phyloP scores from a whole-genome alignment of 1,140 invertebrate genomes.

The Zaprionus davidi region DNA sequence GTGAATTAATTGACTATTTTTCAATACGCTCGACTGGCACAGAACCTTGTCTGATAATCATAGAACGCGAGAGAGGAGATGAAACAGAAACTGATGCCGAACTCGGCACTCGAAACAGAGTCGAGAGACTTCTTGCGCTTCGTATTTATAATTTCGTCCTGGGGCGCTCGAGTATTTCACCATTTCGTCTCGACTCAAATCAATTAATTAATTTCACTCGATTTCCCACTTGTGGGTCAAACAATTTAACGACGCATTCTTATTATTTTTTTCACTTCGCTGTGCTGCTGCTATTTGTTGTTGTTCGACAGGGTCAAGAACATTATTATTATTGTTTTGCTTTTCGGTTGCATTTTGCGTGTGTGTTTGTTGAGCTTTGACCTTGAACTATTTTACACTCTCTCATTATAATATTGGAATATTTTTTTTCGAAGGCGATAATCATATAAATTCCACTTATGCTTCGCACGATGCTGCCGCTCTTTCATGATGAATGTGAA shows the following conservation, averaged over 20 bases:
- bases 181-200: conserved; percentile 29
- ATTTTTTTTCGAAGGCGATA: conserved; percentile 52
- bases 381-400: conserved; percentile 67
- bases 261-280: conserved; percentile 7
- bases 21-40: conserved; percentile 20
- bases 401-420: conserved; percentile 27
- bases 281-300: background rate
- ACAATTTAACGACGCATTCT: conserved; percentile 7
- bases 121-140: background rate
- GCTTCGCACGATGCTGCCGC: conserved; percentile 30
- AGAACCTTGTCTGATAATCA: conserved; percentile 37
- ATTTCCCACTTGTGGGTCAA: conserved; percentile 16
- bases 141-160: conserved; percentile 8
- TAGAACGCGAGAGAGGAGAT: conserved; percentile 3
- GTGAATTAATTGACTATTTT: conserved; percentile 27
- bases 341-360: conserved; percentile 43
- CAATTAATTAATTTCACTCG: conserved; percentile 59
- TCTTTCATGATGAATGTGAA: conserved; percentile 34
- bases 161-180: conserved; percentile 8
- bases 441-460: conserved; percentile 64
- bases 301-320: conserved; percentile 41
- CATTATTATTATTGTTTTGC: conserved; percentile 44
- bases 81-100: conserved; percentile 22
- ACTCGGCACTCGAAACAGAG: conserved; percentile 19
- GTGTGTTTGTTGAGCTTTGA: conserved; percentile 41